Evolutionary conservation across 30 jellyfish, hydroid and myxozoan genomes (phyloP), one percentile per base, ranked within the genome.

Genomic region (Aurelia aurita): DNA sequence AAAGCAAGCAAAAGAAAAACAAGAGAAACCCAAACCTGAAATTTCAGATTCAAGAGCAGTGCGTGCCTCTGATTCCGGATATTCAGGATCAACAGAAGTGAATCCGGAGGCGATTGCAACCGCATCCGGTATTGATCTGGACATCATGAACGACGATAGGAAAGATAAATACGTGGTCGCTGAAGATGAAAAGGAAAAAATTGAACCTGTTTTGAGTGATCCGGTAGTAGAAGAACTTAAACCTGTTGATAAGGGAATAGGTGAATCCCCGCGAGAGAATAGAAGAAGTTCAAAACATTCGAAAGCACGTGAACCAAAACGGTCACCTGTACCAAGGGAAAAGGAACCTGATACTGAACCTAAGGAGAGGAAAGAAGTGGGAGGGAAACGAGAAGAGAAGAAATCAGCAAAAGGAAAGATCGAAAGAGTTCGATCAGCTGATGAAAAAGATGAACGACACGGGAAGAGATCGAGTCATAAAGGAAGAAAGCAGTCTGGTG

Each of bases 121-220:
- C 8, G 96, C 96, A 28, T 91, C 98, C 14, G 92, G 84, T 10
- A 81, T 91, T 6, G 98, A 91, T 46, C 23, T 91, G 0, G 94
- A 72, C 46, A 65, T 91, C 0, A 64, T 86, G 27, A 87, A 70
- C 22, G 96, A 83, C 9, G 82, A 76, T 12, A 65, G 91, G 62
- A 68, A 83, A 49, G 81, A 62, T 3, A 60, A 70, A 31, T 83
- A 83, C 64, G 43, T 70, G 14, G 93, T 83, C 3, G 47, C 46
- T 16, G 74, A 49, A 16, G 63, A 59, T 10, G 71, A 39, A 23
- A 45, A 61, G 55, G 28, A 70, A 60, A 64, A 55, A 13, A 77
- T 69, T 4, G 65, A 61, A 57, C 21, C 29, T 19, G 59, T 14
- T 11, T 57, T 43, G 23, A 54, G 54, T 19, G 65, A 21, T 4